Conservation (phyloP, 1,140 invertebrate genomes). For the Aradophagus sp. region DNA sequence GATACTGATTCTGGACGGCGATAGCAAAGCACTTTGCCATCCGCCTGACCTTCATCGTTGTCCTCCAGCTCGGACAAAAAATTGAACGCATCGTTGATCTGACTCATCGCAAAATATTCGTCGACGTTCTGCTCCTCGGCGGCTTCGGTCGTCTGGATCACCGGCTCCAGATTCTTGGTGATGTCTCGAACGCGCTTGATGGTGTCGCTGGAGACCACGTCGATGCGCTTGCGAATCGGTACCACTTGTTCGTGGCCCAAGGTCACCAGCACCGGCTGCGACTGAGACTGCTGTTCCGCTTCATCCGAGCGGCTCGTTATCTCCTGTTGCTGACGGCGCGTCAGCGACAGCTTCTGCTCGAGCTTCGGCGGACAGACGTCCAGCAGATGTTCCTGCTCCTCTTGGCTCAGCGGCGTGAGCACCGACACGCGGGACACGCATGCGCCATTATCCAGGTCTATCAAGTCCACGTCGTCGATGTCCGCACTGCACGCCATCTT, state of each 20-base stretch:
- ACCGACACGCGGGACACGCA: constrained; percentile 53
- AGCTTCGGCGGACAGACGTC: constrained; percentile 71
- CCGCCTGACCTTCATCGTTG: constrained; percentile 49
- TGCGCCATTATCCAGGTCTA: constrained; percentile 67
- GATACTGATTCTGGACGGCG: constrained; percentile 10
- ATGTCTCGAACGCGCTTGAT: constrained; percentile 71
- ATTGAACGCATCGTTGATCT: constrained; percentile 69
- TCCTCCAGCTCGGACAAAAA: constrained; percentile 68
- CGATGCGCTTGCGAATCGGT: constrained; percentile 67
- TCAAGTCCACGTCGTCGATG: constrained; percentile 68
- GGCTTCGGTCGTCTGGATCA: constrained; percentile 53
- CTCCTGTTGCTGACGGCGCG: constrained; percentile 53
- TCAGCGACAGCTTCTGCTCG: constrained; percentile 69
- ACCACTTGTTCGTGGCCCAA: constrained; percentile 71
- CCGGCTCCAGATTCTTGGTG: constrained; percentile 70
- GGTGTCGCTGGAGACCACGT: constrained; percentile 71
- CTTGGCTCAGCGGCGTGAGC: constrained; percentile 51
- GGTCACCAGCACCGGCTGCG: constrained; percentile 64
- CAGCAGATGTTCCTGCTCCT: constrained; percentile 71
- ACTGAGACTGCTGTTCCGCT: constrained; percentile 32
- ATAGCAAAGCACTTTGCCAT: background rate
- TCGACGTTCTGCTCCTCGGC: constrained; percentile 46
- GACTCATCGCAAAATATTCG: constrained; percentile 60
- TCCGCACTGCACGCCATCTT: constrained; percentile 61
- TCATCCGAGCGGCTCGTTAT: constrained; percentile 33